phyloP scores from a whole-genome alignment of 2,888 invertebrate species.

The Hydriomena furcata region DNA sequence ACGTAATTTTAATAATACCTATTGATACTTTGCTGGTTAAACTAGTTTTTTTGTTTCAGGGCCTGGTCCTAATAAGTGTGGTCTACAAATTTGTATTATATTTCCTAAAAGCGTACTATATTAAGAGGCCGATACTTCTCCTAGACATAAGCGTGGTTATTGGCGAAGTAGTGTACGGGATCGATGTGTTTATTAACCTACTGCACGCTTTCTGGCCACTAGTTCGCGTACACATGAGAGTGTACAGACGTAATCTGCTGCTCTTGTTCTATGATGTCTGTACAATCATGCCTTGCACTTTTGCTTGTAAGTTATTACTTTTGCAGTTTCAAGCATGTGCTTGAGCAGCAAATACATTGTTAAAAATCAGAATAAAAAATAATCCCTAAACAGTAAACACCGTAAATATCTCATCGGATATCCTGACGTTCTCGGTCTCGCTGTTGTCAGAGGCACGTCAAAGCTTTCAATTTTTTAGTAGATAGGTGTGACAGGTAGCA shows the following conservation, averaged over 20 bases:
- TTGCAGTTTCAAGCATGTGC: background rate
- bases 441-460: too few relatives aligned
- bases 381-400: too few relatives aligned
- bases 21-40: too few relatives aligned
- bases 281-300: constrained; percentile 50
- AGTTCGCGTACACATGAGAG: constrained; percentile 57
- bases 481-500: too few relatives aligned
- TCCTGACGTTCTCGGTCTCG: too few relatives aligned
- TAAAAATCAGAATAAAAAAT: too few relatives aligned
- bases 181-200: constrained; percentile 55
- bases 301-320: constrained; percentile 53
- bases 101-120: constrained; percentile 57
- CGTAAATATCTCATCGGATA: too few relatives aligned
- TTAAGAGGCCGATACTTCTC: constrained; percentile 28
- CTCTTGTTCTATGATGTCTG: constrained; percentile 54
- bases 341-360: too few relatives aligned
- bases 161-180: constrained; percentile 49
- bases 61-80: constrained; percentile 46
- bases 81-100: constrained; percentile 56
- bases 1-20: too few relatives aligned
- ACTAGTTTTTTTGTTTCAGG: constrained; percentile 46
- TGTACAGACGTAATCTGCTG: constrained; percentile 50
- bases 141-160: constrained; percentile 43
- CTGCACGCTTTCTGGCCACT: constrained; percentile 63
- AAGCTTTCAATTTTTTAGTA: too few relatives aligned